Evolutionary conservation across 2,888 invertebrate species (phyloP), one percentile per base, ranked within the genome.

Genomic region (Anthophora plumipes): DNA sequence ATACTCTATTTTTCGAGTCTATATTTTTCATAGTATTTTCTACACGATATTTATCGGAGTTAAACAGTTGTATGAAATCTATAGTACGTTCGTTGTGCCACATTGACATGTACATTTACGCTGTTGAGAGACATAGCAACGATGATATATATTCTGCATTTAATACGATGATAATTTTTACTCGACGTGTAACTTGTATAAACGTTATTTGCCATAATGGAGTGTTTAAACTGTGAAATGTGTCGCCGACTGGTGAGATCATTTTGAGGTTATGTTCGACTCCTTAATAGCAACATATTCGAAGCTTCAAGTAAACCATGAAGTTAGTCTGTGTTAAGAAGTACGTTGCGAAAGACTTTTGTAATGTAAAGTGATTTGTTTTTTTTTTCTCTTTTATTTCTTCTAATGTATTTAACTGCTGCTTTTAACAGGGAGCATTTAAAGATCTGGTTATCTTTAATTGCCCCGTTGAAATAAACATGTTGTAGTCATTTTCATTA

Each of bases 21-120:
- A 31, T 31, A 64, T 20, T 17, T 25, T 67, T 14, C 25, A 52
- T 50, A 39, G 48, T n/a, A 55, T 12, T n/a, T 12, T n/a, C 8
- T 25, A 43, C 11, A 50, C 9, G 25, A 68, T 68, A 74, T 74
- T 60, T 60, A 60, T 41, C 60, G 60, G 37, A 31, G 6, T 68
- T 74, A 68, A 43, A 17, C 12, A 5, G 17, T 67, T 43, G 11
- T 50, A 39, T 17, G 20, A 17, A 17, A 7, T 55, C 17, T 17
- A 17, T 22, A 31, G 31, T 59, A 59, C 3, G 17, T 59, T 17
- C 6, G n/a, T 43, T 48, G 50, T 69, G 69, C 69, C 69, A 69
- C 59, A 43, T 25, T 54, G 25, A 57, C 31, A 14, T n/a, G 31
- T 22, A 4, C 12, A n/a, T 25, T 39, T 14, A 43, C 14, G 22